These are phyloP conservation scores for Lucinisca nassula DNA, from an alignment of 2,888 invertebrate species.

Conservation along the genomic window DNA sequence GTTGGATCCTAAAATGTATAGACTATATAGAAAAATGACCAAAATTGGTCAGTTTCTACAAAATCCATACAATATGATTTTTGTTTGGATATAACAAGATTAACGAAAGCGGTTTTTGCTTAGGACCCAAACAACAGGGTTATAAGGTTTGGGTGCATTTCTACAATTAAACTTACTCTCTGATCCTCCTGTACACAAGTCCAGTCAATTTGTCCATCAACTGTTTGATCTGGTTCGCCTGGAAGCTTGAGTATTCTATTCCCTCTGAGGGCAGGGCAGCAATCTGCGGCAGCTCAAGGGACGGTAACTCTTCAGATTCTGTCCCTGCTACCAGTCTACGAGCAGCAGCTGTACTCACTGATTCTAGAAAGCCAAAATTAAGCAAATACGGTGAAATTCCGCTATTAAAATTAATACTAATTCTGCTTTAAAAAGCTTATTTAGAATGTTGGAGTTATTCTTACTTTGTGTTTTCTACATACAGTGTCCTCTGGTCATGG, in stretches of 20 bases:
- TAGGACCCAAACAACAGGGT: not conserved
- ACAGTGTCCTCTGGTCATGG: no score
- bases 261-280: slow-evolving; percentile 83
- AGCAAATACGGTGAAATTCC: no score
- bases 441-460: no score
- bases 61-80: no score
- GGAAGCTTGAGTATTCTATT: slow-evolving; percentile 83
- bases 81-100: not conserved
- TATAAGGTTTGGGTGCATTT: not conserved
- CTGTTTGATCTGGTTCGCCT: slow-evolving; percentile 83
- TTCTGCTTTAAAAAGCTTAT: no score
- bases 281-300: slow-evolving; percentile 83
- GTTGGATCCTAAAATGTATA: no score
- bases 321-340: slow-evolving; percentile 78
- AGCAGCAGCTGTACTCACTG: slow-evolving; percentile 77
- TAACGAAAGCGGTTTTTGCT: not conserved
- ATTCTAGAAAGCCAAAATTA: slow-evolving; percentile 63
- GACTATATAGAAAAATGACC: no score
- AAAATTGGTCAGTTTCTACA: not conserved
- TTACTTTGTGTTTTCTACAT: no score
- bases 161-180: slow-evolving; percentile 77
- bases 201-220: slow-evolving; percentile 84
- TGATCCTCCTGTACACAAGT: slow-evolving; percentile 81
- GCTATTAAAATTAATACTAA: no score
- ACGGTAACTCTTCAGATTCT: slow-evolving; percentile 80